Base-by-base conservation (phyloP, 1,140 invertebrate genomes). In the Drosophila subpulchrella region DNA sequence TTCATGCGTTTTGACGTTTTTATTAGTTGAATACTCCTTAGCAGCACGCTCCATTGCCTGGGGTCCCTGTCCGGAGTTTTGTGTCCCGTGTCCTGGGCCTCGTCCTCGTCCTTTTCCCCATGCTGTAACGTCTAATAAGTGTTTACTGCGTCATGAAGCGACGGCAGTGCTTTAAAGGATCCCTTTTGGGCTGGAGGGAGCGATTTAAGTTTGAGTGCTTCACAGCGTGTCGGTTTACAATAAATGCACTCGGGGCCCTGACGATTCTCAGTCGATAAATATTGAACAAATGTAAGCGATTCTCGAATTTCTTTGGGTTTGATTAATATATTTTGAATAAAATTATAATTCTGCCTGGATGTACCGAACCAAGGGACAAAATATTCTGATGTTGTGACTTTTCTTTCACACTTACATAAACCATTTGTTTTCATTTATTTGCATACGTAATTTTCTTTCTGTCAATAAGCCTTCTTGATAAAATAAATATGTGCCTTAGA, bases 1-100 rank as follows among this genome's bases (percentile, higher is more conserved):
- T 88, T 88, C 84, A 88, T 88, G 80, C 81, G 84, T 88, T 88
- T 88, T 88, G 84, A 88, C 84, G 83, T 88, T 88, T 88, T 88
- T 88, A 88, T 88, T 88, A 88, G 84, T 88, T 80, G 84, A 88
- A 88, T 88, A 88, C 84, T 88, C 84, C 80, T 81, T 56, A 81
- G 73, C 68, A 89, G 84, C 84, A 88, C 84, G 84, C 84, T 84
- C 84, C 84, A 88, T 89, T 88, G 83, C 83, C 47, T 41, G 53
- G 61, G 67, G 57, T 38, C 58, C 39, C 20, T 8, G 42, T 48
- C 7, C 17, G 17, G 63, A 50, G 38, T 51, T 36, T 39, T 56
- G 42, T 47, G 48, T 53, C 39, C 41, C 24, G 48, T 20, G 39
- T 41, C 41, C 56, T 32, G 30, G 15, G 41, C 39, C 50, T 53